phyloP scores from a whole-genome alignment of 1,140 invertebrate species.

The Saccostrea glomerata region DNA sequence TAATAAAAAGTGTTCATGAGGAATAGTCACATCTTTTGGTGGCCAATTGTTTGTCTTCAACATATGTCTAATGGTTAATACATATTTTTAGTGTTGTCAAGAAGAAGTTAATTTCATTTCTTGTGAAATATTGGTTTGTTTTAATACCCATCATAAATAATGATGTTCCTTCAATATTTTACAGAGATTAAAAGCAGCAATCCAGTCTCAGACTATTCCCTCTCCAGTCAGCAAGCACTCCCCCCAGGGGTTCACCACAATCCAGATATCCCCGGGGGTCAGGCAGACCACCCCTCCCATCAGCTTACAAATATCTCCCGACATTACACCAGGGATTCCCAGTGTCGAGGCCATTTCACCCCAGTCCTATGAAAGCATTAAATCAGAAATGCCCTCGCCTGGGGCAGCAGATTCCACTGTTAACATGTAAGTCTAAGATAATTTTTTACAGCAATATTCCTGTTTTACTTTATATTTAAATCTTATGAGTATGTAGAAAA shows the following conservation, averaged over 20 bases:
- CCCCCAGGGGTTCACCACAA: conserved; percentile 42
- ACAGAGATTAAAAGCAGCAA: conserved; percentile 71
- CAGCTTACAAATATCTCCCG: conserved; percentile 48
- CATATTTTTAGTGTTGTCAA: no score
- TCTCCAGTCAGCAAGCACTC: conserved; percentile 50
- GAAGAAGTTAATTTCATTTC: no score
- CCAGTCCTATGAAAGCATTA: conserved; percentile 54
- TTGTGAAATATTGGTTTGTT: no score
- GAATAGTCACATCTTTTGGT: no score
- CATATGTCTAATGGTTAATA: no score
- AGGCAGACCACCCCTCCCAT: conserved; percentile 2
- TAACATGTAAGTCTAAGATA: conserved; percentile 16
- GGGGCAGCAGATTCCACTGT: conserved; percentile 57
- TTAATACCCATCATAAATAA: no score
- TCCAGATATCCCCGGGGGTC: conserved; percentile 48
- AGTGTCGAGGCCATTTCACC: conserved; percentile 50
- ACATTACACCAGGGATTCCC: not conserved
- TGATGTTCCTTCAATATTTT: conserved; percentile 55
- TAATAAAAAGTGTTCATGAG: no score
- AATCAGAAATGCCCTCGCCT: conserved; percentile 59
- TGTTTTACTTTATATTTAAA: no score
- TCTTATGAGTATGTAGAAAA: no score
- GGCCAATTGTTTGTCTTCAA: no score
- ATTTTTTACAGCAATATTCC: not conserved
- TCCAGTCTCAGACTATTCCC: conserved; percentile 65